Base-by-base conservation (phyloP, 2,113 vertebrate genomes). In the Strigops habroptila region DNA sequence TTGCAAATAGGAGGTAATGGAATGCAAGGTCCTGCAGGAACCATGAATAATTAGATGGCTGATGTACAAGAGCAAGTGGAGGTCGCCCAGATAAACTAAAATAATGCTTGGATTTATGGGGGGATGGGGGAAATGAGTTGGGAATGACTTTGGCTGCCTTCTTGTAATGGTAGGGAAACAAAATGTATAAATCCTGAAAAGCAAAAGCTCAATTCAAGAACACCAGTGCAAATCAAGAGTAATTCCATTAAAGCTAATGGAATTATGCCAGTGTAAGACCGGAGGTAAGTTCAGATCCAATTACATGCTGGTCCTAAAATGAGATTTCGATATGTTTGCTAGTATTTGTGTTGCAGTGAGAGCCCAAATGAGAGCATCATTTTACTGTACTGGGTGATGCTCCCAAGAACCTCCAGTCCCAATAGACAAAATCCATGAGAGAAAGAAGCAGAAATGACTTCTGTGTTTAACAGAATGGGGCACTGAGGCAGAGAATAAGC, bases 1-100 rank as follows among this genome's bases (percentile, higher is more conserved):
- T 83, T 95, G 94, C 94, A 95, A 96, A 95, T 96, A 96, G 94
- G 60, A 94, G 59, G 69, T 94, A 97, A 94, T 97, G 78, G 92
- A 88, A 96, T 77, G 64, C 55, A 77, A 31, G 1, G 48, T 97
- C 94, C 93, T 96, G 69, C 85, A 93, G 91, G 55, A 96, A 12
- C 62, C 2, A 0, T 89, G 95, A 95, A 97, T 97, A 96, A 97
- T 97, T 88, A 97, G 93, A 78, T 69, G 82, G 77, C 71, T 95
- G 95, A 92, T 95, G 80, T 53, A 63, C 85, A 97, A 94, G 96
- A 97, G 91, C 91, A 92, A 91, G 74, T 91, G 69, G 91, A 97
- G 93, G 96, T 97, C 92, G 80, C 60, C 41, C 22, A 96, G 93
- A 96, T 90, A 97, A 94, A 80, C 92, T 80, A 63, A 84, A 96